These are phyloP conservation scores for Apotomis capreana DNA, from an alignment of 2,888 invertebrate species.

Conservation along the genomic window DNA sequence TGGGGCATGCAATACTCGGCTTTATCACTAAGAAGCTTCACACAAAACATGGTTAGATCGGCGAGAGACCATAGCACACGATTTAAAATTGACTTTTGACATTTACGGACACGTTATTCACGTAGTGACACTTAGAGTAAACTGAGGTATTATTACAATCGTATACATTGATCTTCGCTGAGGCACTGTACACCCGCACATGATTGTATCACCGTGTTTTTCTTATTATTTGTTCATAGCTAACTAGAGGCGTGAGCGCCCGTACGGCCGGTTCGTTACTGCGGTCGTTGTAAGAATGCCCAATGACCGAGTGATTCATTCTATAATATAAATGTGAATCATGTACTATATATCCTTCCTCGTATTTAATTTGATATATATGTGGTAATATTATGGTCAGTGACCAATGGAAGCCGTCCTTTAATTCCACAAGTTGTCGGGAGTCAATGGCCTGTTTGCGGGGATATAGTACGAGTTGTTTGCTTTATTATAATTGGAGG, in stretches of 20 bases:
- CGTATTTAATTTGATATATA: constrained; percentile 54
- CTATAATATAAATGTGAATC: constrained; percentile 75
- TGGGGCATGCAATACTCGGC: constrained; percentile 72
- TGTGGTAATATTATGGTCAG: constrained; percentile 50
- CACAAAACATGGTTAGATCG: constrained; percentile 68
- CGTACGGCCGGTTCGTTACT: constrained; percentile 67
- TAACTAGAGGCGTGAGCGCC: constrained; percentile 63
- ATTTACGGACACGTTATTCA: constrained; percentile 80
- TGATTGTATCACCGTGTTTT: constrained; percentile 78
- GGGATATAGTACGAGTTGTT: constrained; percentile 38
- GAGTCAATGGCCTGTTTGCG: constrained; percentile 64
- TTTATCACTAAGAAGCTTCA: constrained; percentile 72
- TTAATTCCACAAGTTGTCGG: constrained; percentile 62
- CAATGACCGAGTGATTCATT: constrained; percentile 75
- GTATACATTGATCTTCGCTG: constrained; percentile 77
- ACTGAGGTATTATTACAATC: constrained; percentile 79
- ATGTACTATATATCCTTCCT: constrained; percentile 57
- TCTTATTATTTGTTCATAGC: constrained; percentile 75
- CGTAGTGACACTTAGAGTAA: constrained; percentile 76
- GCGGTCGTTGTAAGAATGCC: constrained; percentile 72
- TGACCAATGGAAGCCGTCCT: constrained; percentile 59
- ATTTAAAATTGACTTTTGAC: constrained; percentile 73
- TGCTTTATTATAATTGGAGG: constrained; percentile 26
- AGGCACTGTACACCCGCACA: constrained; percentile 76
- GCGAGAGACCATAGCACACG: constrained; percentile 51